Evolutionary conservation across 2,797 vertebrate genomes (phyloP).

Genomic region (Micropoecilia bifurca): DNA sequence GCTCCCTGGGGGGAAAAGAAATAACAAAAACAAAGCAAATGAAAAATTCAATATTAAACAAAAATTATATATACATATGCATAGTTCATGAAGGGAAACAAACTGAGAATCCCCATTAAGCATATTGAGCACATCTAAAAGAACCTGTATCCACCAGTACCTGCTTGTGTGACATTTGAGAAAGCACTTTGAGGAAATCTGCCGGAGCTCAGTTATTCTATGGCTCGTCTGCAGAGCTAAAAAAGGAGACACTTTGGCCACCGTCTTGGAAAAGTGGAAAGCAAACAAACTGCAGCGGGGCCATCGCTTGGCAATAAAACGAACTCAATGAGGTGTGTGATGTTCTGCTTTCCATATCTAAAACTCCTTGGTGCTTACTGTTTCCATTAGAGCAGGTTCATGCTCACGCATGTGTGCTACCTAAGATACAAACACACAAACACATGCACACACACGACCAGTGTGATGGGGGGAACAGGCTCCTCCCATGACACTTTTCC

Average conservation of each 20-base stretch:
- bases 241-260: conserved; percentile 53
- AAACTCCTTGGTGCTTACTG: conserved; percentile 63
- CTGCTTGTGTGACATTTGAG: conserved; percentile 30
- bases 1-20: conserved; percentile 76
- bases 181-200: conserved; percentile 38
- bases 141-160: conserved; percentile 15
- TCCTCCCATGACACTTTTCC: conserved; percentile 5
- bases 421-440: not conserved
- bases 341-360: conserved; percentile 69
- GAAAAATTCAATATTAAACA: conserved; percentile 8
- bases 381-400: conserved; percentile 46
- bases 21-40: conserved; percentile 23
- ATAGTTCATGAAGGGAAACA: not conserved
- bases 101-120: not conserved
- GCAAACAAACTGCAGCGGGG: conserved; percentile 66
- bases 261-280: conserved; percentile 71
- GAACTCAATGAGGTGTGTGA: conserved; percentile 77
- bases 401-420: conserved; percentile 5
- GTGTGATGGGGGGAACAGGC: conserved; percentile 21
- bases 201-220: conserved; percentile 50
- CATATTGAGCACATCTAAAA: conserved; percentile 2
- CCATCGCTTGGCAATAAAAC: conserved; percentile 76
- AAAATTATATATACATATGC: not conserved
- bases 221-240: conserved; percentile 23
- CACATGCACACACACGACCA: conserved; percentile 1